These are phyloP conservation scores for Perca schrenkii DNA, from an alignment of 2,113 vertebrate species.

Conservation along the genomic window DNA sequence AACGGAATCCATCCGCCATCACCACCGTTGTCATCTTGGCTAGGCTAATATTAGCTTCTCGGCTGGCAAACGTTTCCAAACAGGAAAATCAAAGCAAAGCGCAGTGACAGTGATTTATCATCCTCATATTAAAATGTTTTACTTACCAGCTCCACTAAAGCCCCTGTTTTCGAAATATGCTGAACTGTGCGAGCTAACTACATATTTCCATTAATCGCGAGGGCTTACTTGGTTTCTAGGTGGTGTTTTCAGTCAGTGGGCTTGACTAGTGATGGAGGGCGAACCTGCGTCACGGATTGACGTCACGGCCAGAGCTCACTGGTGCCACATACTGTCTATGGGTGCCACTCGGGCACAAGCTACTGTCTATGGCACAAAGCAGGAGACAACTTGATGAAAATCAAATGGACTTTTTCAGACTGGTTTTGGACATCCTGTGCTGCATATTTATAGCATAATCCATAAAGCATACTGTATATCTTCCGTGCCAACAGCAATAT, in stretches of 20 bases:
- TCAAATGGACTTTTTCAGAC: not conserved
- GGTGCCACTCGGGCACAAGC: constrained; percentile 17
- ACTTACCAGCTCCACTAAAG: constrained; percentile 69
- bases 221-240: constrained; percentile 44
- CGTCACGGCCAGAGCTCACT: constrained; percentile 68
- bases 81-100: not conserved
- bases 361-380: not conserved
- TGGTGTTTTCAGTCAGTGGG: constrained; percentile 68
- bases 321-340: constrained; percentile 31
- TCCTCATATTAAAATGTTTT: accelerated
- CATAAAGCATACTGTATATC: not conserved
- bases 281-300: constrained; percentile 69
- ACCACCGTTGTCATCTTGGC: constrained; percentile 61
- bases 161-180: constrained; percentile 54
- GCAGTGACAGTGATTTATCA: not conserved
- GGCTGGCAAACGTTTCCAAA: constrained; percentile 16
- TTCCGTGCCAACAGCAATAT: not conserved
- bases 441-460: not conserved
- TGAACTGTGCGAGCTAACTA: constrained; percentile 49
- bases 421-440: constrained; percentile 24
- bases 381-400: not conserved
- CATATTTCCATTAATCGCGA: constrained; percentile 73
- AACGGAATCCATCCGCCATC: constrained; percentile 75
- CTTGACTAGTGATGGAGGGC: constrained; percentile 71
- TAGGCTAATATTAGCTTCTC: constrained; percentile 72